Evolutionary conservation across 2,888 invertebrate species (phyloP).

Genomic region (Ametastegia equiseti): DNA sequence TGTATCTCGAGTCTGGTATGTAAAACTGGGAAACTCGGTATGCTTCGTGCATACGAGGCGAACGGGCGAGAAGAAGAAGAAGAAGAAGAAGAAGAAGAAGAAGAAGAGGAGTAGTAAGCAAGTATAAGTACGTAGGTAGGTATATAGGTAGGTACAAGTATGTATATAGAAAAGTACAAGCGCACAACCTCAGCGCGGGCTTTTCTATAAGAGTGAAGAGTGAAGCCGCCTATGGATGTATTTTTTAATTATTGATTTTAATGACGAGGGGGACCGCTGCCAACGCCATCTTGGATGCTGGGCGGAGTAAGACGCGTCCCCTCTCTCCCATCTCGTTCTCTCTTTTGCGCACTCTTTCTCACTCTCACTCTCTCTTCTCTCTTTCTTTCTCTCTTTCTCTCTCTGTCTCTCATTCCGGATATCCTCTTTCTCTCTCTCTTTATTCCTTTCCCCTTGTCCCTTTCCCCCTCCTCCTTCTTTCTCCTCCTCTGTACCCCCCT

Average conservation of each 20-base stretch:
- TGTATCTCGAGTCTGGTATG: slow-evolving; percentile 9
- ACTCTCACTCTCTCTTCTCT: slow-evolving; percentile 27
- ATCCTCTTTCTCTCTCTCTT: slow-evolving; percentile 30
- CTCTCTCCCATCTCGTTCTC: slow-evolving; percentile 55
- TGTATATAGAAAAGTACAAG: slow-evolving; percentile 59
- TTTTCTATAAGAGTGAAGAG: slow-evolving; percentile 69
- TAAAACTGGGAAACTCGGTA: too few species aligned
- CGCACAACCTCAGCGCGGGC: slow-evolving; percentile 68
- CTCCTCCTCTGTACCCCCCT: slow-evolving; percentile 56
- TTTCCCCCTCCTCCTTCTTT: slow-evolving; percentile 54
- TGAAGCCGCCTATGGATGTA: slow-evolving; percentile 75
- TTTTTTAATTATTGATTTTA: slow-evolving; percentile 77
- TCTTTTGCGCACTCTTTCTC: slow-evolving; percentile 54
- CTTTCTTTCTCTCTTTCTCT: slow-evolving; percentile 26
- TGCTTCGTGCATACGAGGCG: not conserved
- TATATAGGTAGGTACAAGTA: too few species aligned
- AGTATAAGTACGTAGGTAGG: not conserved
- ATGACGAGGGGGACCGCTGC: slow-evolving; percentile 74
- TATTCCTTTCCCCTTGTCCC: slow-evolving; percentile 48
- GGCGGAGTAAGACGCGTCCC: slow-evolving; percentile 75
- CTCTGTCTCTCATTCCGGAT: slow-evolving; percentile 43
- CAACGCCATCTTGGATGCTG: slow-evolving; percentile 76
- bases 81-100: too few species aligned
- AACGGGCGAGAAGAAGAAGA: not conserved
- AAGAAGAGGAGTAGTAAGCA: not conserved